A percentile compares a stretch with the other conserved stretches of the same genome.
phyloP scores from a whole-genome alignment of 2,888 invertebrate genomes.

The Lochmaea capreae region DNA sequence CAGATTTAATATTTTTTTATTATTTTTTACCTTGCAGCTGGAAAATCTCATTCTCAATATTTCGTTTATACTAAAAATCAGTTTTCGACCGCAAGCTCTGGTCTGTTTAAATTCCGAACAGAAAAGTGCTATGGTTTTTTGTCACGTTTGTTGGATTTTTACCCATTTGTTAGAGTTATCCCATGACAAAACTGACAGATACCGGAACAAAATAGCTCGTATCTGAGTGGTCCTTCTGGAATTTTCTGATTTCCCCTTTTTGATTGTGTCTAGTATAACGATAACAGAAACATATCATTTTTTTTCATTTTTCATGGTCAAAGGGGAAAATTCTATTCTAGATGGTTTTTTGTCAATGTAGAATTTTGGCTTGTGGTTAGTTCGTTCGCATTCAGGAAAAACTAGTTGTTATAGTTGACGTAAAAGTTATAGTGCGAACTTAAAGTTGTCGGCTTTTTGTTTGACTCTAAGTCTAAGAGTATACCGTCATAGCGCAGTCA shows the following conservation, averaged over 20 bases:
- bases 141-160: constrained; percentile 11
- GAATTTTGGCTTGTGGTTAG: too few species aligned
- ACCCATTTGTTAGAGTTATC: constrained; percentile 13
- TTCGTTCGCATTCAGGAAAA: too few species aligned
- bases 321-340: too few species aligned
- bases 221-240: constrained; percentile 2
- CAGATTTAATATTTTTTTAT: too few species aligned
- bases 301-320: too few species aligned
- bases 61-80: constrained; percentile 11
- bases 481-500: too few species aligned
- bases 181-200: constrained; percentile 10
- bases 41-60: not conserved
- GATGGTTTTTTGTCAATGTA: too few species aligned
- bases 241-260: not conserved
- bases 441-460: too few species aligned
- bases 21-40: too few species aligned
- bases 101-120: not conserved
- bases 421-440: too few species aligned
- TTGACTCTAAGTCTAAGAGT: too few species aligned
- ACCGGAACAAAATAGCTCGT: constrained; percentile 9
- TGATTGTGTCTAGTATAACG: not conserved
- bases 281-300: not conserved
- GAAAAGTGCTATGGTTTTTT: constrained; percentile 1
- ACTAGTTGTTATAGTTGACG: too few species aligned
- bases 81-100: not conserved